A percentile compares a stretch with the other conserved stretches of the same genome.
Evolutionary conservation across 2,113 vertebrate genomes (phyloP).

Genomic region (Mesitornis unicolor): DNA sequence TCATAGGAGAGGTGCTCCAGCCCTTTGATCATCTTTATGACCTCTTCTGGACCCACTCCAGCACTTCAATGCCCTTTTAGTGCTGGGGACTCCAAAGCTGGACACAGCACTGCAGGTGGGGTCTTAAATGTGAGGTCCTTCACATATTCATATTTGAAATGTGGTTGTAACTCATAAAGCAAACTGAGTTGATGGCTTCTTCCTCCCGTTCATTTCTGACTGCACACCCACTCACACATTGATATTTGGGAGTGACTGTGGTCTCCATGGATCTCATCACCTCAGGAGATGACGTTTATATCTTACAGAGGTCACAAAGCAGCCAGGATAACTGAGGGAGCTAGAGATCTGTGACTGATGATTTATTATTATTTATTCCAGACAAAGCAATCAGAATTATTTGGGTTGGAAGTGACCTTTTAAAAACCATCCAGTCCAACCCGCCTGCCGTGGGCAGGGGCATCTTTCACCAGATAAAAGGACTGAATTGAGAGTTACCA

Average conservation of each 20-base stretch:
- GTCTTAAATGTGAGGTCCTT: no score
- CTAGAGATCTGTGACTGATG: not conserved
- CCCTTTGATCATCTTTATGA: no score
- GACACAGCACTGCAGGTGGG: no score
- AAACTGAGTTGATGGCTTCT: not conserved
- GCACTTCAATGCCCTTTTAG: no score
- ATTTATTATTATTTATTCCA: not conserved
- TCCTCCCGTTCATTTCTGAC: not conserved
- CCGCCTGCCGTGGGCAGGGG: not conserved
- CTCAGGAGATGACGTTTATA: rapidly evolving
- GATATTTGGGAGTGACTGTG: not conserved
- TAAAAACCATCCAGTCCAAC: not conserved
- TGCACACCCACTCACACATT: rapidly evolving
- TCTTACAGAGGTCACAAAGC: not conserved
- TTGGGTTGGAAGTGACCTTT: not conserved
- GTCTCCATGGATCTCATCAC: not conserved
- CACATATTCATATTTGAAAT: not conserved
- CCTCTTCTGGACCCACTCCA: no score
- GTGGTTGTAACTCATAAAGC: not conserved
- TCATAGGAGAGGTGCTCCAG: no score
- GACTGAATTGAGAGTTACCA: not conserved
- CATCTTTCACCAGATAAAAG: not conserved
- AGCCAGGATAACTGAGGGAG: not conserved
- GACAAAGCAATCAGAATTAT: not conserved
- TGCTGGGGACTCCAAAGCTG: no score